phyloP scores from a whole-genome alignment of 2,888 invertebrate species.

The Neoaliturus tenellus region DNA sequence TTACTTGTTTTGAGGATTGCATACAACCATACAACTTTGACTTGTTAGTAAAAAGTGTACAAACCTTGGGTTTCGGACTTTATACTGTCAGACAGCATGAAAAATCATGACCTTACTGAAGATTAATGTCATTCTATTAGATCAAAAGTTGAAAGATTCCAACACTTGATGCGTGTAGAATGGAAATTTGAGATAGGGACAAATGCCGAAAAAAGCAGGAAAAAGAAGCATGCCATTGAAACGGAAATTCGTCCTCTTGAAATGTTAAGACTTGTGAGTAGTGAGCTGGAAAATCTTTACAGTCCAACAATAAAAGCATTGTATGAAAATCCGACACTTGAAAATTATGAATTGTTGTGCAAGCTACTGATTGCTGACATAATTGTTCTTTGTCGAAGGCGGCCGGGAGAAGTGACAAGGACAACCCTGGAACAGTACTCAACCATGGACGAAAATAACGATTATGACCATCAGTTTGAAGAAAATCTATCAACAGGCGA shows the following conservation, averaged over 20 bases:
- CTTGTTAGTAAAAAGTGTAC: neutral
- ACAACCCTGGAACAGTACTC: conserved; percentile 3
- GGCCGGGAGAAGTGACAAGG: conserved; percentile 37
- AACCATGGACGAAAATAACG: neutral
- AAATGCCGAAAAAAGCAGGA: conserved; percentile 44
- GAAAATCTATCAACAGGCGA: neutral
- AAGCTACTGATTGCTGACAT: conserved; percentile 23
- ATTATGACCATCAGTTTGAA: neutral
- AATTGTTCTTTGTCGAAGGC: conserved; percentile 26
- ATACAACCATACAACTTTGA: conserved; percentile 40
- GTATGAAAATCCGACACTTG: neutral
- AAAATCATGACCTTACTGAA: neutral
- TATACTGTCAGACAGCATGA: neutral
- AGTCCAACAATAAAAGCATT: neutral
- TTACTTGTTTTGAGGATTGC: conserved; percentile 38
- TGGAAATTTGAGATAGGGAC: conserved; percentile 32
- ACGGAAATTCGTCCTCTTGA: conserved; percentile 16
- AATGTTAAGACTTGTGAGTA: neutral
- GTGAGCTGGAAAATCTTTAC: conserved; percentile 11
- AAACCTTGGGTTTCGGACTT: neutral
- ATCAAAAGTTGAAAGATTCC: neutral
- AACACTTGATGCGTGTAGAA: conserved; percentile 22
- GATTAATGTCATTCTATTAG: neutral
- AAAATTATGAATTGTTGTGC: conserved; percentile 17
- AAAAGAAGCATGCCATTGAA: neutral